Evolutionary conservation across 2,113 vertebrate genomes (phyloP).

Genomic region (Odocoileus virginianus): DNA sequence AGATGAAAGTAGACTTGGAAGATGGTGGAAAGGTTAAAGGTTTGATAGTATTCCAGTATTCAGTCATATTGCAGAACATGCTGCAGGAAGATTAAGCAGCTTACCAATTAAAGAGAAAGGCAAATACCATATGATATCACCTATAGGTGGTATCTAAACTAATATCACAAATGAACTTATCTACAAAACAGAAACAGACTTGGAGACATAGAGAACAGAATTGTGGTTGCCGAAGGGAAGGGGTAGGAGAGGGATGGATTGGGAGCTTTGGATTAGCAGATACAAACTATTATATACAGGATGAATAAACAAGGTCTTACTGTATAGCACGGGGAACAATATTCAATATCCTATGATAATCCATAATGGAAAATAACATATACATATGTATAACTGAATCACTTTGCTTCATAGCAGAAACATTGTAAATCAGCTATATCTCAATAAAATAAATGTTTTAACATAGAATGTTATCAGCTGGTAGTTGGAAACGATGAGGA

Average conservation of each 20-base stretch:
- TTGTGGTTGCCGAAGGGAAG: not conserved
- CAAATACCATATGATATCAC: not conserved
- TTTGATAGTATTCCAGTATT: not conserved
- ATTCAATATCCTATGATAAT: not conserved
- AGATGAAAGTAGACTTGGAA: not conserved
- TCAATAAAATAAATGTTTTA: not conserved
- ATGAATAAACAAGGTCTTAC: not conserved
- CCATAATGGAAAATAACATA: not conserved
- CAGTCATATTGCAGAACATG: not conserved
- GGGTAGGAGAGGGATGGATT: not conserved
- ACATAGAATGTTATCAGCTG: not conserved
- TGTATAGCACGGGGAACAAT: not conserved
- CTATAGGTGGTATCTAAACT: not conserved
- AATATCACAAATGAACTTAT: not conserved
- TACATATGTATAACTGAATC: not conserved
- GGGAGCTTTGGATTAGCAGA: not conserved
- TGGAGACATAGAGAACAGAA: not conserved
- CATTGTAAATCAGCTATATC: not conserved
- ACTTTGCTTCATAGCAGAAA: not conserved
- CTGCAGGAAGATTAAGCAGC: not conserved
- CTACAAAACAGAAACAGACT: not conserved
- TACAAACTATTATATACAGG: not conserved
- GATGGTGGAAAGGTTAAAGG: not conserved
- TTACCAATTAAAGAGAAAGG: not conserved
- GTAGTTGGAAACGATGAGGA: not conserved